A percentile compares a stretch with the other conserved stretches of the same genome.
phyloP scores from a whole-genome alignment of 92 coral and sea anemone genomes.

The Pocillopora meandrina region DNA sequence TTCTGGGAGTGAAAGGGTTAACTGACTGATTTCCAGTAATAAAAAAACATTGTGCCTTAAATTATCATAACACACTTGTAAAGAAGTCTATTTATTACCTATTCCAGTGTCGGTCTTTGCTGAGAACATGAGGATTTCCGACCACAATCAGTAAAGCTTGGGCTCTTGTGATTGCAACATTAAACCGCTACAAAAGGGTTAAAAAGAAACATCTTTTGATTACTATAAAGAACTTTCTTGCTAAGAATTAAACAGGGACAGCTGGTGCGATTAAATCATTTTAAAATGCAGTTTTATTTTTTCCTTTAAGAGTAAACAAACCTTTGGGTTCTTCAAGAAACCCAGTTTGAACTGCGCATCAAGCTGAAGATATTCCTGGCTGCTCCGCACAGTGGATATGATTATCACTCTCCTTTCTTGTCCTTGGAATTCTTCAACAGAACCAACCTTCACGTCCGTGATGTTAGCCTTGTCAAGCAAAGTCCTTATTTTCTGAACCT shows the following conservation, averaged over 20 bases:
- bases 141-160: conserved; percentile 76
- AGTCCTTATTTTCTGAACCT: conserved; percentile 84
- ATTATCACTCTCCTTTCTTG: conserved; percentile 86
- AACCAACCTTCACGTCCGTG: conserved; percentile 76
- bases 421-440: conserved; percentile 91
- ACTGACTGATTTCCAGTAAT: too few species aligned
- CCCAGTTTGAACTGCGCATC: conserved; percentile 88
- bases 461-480: conserved; percentile 68
- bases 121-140: conserved; percentile 79
- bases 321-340: conserved; percentile 87
- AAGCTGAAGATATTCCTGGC: conserved; percentile 73
- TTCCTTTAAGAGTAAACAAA: conserved; percentile 8
- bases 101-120: conserved; percentile 82
- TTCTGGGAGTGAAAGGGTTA: too few species aligned
- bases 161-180: conserved; percentile 84
- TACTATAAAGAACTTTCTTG: too few species aligned
- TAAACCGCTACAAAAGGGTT: conserved; percentile 62
- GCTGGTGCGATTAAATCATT: not conserved
- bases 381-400: conserved; percentile 86
- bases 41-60: too few species aligned
- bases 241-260: too few species aligned
- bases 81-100: conserved; percentile 45
- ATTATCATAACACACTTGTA: too few species aligned
- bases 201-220: not conserved
- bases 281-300: not conserved